phyloP scores from a whole-genome alignment of 2,888 invertebrate genomes.

The Hermaeophaga mercurialis region DNA sequence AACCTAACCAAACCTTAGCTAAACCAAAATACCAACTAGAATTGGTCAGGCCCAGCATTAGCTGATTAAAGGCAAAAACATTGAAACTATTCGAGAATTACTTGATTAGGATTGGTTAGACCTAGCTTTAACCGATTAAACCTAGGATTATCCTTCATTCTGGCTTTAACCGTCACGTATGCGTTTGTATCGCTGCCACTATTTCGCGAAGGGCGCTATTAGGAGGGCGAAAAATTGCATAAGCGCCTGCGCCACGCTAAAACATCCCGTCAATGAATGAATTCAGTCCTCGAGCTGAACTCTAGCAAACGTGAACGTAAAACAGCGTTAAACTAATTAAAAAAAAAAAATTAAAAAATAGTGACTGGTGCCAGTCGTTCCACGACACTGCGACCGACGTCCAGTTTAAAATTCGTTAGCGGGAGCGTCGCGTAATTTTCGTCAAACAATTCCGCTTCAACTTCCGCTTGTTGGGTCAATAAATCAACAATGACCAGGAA shows the following conservation, averaged over 20 bases:
- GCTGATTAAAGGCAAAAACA: no score
- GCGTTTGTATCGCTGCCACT: no score
- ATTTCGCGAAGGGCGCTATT: slow-evolving; percentile 21
- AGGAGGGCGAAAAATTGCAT: slow-evolving; percentile 23
- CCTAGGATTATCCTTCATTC: no score
- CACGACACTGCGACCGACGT: not conserved
- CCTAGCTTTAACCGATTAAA: no score
- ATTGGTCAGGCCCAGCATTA: no score
- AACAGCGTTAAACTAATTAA: slow-evolving; percentile 17
- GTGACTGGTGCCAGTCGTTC: slow-evolving; percentile 15
- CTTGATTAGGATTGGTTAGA: no score
- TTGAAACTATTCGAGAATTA: no score
- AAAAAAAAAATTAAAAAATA: slow-evolving; percentile 18
- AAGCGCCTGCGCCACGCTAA: slow-evolving; percentile 25
- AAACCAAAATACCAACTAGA: no score
- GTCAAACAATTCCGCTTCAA: not conserved
- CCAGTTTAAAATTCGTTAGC: slow-evolving; percentile 2
- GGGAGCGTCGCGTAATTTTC: slow-evolving; percentile 2
- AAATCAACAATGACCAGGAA: slow-evolving; percentile 26
- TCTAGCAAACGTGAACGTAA: slow-evolving; percentile 18
- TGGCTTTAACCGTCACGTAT: no score
- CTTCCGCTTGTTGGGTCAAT: slow-evolving; percentile 28
- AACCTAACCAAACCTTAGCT: no score
- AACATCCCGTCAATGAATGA: slow-evolving; percentile 32
- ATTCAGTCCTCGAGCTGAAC: slow-evolving; percentile 27